Percentiles rank a stretch among this genome's conserved stretches.
phyloP scores from a whole-genome alignment of 1,140 invertebrate genomes.

The Bombus confusus region DNA sequence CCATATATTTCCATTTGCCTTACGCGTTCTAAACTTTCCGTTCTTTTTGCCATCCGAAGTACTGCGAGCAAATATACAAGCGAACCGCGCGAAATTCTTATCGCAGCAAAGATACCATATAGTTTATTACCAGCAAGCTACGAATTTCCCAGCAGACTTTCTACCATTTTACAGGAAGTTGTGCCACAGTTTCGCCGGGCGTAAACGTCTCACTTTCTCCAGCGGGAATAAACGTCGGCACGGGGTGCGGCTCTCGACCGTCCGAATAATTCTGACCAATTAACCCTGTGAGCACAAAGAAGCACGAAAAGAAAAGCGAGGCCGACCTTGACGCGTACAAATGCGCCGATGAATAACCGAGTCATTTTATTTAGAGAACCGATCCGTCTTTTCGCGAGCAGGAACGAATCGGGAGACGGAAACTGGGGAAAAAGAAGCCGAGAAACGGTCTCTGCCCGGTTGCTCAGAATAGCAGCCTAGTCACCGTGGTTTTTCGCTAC shows the following conservation, averaged over 20 bases:
- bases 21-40: not conserved
- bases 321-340: slow-evolving; percentile 78
- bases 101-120: not conserved
- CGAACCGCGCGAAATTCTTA: not conserved
- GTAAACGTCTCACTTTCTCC: slow-evolving; percentile 14
- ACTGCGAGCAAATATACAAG: not conserved
- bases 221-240: not conserved
- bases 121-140: not conserved
- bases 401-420: slow-evolving; percentile 47
- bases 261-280: slow-evolving; percentile 61
- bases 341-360: slow-evolving; percentile 82
- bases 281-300: slow-evolving; percentile 65
- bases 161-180: not conserved
- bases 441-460: not conserved
- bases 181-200: not conserved
- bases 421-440: slow-evolving; percentile 22
- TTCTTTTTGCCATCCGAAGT: not conserved
- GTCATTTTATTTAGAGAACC: slow-evolving; percentile 82
- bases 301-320: slow-evolving; percentile 61
- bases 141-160: not conserved
- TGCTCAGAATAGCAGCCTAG: slow-evolving; percentile 77
- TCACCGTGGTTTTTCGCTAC: slow-evolving; percentile 66
- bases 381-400: slow-evolving; percentile 77
- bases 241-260: not conserved
- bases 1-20: not conserved